These are phyloP conservation scores for Diorhabda sublineata DNA, from an alignment of 1,140 invertebrate genomes.

Conservation along the genomic window DNA sequence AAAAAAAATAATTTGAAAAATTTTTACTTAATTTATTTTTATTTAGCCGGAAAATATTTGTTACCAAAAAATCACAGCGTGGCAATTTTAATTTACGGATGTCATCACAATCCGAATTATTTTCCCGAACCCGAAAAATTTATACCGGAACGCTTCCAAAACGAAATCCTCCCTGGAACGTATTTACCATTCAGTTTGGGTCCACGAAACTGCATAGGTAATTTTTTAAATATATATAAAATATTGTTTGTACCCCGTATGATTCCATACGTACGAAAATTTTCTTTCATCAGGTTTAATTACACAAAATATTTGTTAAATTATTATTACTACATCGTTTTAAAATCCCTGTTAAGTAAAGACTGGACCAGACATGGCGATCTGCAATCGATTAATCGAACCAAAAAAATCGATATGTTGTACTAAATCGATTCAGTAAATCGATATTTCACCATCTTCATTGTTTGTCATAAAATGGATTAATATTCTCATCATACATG, in stretches of 20 bases:
- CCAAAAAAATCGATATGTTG: no score
- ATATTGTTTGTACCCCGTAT: not conserved
- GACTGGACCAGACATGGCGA: no score
- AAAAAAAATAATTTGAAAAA: not conserved
- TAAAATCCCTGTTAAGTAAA: no score
- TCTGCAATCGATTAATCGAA: no score
- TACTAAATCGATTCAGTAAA: no score
- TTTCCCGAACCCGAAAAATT: slow-evolving; percentile 11
- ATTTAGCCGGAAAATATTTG: slow-evolving; percentile 9
- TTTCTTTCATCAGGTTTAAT: no score
- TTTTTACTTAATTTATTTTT: not conserved
- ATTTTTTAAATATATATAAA: slow-evolving; percentile 21
- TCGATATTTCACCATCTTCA: no score
- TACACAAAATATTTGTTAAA: no score
- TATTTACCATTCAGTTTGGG: slow-evolving; percentile 86
- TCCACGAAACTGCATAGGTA: slow-evolving; percentile 72
- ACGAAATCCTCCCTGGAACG: slow-evolving; percentile 52
- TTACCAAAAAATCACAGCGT: slow-evolving; percentile 14
- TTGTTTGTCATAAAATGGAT: no score
- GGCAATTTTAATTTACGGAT: slow-evolving; percentile 10
- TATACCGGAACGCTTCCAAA: slow-evolving; percentile 6
- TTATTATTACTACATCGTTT: no score
- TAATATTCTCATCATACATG: no score
- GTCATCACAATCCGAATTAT: slow-evolving; percentile 9
- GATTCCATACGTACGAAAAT: no score